phyloP scores from a whole-genome alignment of 2,888 invertebrate genomes.

The Matsumyia berberina region DNA sequence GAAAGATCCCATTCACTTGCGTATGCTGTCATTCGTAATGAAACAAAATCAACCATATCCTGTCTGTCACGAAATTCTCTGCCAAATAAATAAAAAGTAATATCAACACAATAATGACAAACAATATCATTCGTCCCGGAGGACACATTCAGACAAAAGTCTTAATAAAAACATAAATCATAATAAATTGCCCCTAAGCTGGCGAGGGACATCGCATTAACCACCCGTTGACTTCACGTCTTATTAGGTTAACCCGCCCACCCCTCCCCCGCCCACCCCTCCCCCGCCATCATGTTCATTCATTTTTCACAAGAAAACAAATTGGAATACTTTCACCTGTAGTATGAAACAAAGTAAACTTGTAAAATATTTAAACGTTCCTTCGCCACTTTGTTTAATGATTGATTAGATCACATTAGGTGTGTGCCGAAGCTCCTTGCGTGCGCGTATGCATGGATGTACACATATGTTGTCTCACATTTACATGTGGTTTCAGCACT shows the following conservation, averaged over 20 bases:
- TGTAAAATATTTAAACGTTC: conserved; percentile 28
- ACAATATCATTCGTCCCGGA: too few relatives aligned
- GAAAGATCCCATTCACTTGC: too few relatives aligned
- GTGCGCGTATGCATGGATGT: background rate
- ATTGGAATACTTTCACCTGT: conserved; percentile 1
- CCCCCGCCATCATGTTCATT: background rate
- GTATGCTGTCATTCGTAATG: too few relatives aligned
- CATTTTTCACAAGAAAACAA: conserved; percentile 27
- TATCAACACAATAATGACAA: too few relatives aligned
- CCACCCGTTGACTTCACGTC: background rate
- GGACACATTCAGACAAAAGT: background rate
- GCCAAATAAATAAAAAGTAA: too few relatives aligned
- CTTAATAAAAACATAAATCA: conserved; percentile 9
- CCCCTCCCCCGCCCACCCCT: background rate
- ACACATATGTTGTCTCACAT: conserved; percentile 3
- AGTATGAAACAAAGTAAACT: background rate
- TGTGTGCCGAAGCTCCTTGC: background rate
- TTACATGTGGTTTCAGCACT: conserved; percentile 2
- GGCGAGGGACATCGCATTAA: conserved; percentile 2
- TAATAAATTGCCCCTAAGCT: background rate
- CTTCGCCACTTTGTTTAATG: conserved; percentile 30
- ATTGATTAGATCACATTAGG: conserved; percentile 29
- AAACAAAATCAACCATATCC: too few relatives aligned
- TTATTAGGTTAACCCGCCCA: background rate
- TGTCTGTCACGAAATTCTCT: too few relatives aligned